phyloP scores from a whole-genome alignment of 1,140 invertebrate genomes.

The Asbolus verrucosus region DNA sequence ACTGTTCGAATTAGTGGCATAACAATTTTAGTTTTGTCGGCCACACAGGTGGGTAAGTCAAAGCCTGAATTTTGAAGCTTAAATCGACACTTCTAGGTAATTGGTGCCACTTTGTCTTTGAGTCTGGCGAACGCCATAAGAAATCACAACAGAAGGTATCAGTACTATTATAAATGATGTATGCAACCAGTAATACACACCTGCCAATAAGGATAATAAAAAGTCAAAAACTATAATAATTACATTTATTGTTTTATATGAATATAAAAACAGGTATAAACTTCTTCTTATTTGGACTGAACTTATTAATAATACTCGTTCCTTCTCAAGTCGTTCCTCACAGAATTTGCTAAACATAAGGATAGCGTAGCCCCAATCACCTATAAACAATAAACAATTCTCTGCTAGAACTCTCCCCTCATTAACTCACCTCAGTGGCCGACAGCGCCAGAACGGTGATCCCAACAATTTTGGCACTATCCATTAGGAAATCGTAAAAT shows the following conservation, averaged over 20 bases:
- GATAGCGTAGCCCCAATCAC: conserved; percentile 55
- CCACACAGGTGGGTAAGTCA: neutral
- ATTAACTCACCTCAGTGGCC: conserved; percentile 71
- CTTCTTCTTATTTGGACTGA: too few relatives aligned
- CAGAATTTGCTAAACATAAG: conserved; percentile 55
- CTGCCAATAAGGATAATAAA: too few relatives aligned
- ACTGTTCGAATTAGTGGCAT: neutral
- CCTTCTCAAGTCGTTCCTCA: conserved; percentile 53
- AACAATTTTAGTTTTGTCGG: neutral
- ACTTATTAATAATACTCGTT: conserved; percentile 50
- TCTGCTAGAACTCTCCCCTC: too few relatives aligned
- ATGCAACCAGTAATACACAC: too few relatives aligned
- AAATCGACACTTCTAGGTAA: neutral
- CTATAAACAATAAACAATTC: conserved; percentile 61
- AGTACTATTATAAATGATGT: too few relatives aligned
- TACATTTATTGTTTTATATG: too few relatives aligned
- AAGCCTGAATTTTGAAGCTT: neutral
- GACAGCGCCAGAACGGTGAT: conserved; percentile 74
- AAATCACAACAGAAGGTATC: neutral
- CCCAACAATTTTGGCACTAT: conserved; percentile 69
- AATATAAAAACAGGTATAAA: too few relatives aligned
- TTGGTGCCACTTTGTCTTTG: neutral
- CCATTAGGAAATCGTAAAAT: conserved; percentile 65
- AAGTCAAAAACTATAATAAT: too few relatives aligned
- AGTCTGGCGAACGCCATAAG: conserved; percentile 9